These are phyloP conservation scores for Dicerorhinus sumatrensis DNA, from an alignment of 2,113 vertebrate species.

Conservation along the genomic window DNA sequence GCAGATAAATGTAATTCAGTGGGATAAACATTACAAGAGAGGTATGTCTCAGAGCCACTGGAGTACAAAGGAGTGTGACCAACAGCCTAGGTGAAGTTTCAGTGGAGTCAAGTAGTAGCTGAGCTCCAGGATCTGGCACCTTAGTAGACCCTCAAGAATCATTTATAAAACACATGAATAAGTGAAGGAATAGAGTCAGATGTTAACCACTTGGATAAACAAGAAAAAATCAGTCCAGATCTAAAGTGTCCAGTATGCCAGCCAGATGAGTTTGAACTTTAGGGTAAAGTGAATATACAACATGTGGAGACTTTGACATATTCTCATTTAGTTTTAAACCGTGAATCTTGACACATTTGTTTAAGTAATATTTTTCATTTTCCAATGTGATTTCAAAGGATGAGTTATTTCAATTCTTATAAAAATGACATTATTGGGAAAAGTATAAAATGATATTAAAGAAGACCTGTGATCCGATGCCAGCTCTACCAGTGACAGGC, in stretches of 20 bases:
- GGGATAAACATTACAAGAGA: neutral
- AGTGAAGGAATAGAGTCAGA: conserved; percentile 11
- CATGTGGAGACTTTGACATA: neutral
- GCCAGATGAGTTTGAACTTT: neutral
- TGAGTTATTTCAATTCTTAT: neutral
- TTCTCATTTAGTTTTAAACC: conserved; percentile 32
- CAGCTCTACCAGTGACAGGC: neutral
- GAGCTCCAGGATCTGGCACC: neutral
- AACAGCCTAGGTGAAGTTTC: neutral
- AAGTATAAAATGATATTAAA: neutral
- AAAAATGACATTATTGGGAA: neutral
- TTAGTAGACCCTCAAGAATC: neutral
- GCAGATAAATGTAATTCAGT: neutral
- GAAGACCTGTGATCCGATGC: neutral
- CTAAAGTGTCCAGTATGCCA: neutral
- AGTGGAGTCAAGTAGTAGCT: neutral
- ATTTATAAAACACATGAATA: neutral
- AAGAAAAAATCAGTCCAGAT: neutral
- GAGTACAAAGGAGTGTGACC: neutral
- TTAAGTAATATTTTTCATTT: conserved; percentile 49
- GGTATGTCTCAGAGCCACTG: neutral
- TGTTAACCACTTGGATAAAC: neutral
- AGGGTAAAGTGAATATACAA: conserved; percentile 16
- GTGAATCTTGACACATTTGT: neutral
- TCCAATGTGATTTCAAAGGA: conserved; percentile 1